Percentiles rank a stretch among this genome's conserved stretches.
These are phyloP conservation scores for Neotoma lepida DNA, from an alignment of 2,113 vertebrate species.

Conservation along the genomic window DNA sequence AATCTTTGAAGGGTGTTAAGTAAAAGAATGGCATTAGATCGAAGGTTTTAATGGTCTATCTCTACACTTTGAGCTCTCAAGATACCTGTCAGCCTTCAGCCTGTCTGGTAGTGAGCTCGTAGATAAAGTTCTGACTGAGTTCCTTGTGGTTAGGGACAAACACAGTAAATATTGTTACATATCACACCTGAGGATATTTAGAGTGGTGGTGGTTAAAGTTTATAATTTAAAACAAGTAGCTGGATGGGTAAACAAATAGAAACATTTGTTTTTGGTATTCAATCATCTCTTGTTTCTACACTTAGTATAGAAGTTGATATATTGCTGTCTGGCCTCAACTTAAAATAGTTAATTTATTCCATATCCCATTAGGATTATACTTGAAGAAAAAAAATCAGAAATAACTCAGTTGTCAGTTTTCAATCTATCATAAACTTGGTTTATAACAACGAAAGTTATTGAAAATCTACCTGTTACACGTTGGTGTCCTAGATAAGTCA, in stretches of 20 bases:
- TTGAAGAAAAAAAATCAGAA: background rate
- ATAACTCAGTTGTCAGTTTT: background rate
- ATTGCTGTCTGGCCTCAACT: background rate
- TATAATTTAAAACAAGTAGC: background rate
- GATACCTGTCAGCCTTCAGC: background rate
- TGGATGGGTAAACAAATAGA: background rate
- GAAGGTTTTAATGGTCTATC: background rate
- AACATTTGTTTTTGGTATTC: background rate
- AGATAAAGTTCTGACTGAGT: background rate
- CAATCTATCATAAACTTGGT: background rate
- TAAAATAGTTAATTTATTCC: background rate
- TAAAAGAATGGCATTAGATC: background rate
- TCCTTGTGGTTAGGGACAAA: background rate
- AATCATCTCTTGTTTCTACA: background rate
- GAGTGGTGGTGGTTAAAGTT: background rate
- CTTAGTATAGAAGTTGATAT: background rate
- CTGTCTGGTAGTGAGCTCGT: background rate
- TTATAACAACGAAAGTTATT: background rate
- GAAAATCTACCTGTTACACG: background rate
- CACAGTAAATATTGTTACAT: background rate
- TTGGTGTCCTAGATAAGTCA: background rate
- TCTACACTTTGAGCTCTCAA: background rate
- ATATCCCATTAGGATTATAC: background rate
- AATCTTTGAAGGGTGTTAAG: background rate
- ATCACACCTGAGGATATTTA: background rate